phyloP scores from a whole-genome alignment of 2,888 invertebrate species.

The Machimus atricapillus region DNA sequence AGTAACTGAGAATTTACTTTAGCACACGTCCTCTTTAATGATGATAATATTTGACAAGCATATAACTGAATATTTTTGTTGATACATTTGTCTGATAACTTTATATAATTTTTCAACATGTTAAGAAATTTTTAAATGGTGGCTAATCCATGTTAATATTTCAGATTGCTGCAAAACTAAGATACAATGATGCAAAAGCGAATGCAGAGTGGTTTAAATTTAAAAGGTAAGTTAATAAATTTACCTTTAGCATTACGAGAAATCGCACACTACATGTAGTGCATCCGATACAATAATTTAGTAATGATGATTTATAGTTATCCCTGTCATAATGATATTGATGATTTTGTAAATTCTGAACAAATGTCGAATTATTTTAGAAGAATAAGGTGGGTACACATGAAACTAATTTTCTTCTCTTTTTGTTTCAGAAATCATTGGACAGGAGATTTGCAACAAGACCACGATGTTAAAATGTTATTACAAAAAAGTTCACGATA shows the following conservation, averaged over 20 bases:
- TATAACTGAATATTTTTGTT: conserved; percentile 18
- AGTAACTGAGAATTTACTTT: not conserved
- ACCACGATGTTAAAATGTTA: not conserved
- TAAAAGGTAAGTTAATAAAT: not conserved
- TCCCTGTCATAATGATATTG: not conserved
- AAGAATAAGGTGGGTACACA: not conserved
- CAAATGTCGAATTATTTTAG: not conserved
- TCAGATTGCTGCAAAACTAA: not conserved
- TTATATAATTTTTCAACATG: not conserved
- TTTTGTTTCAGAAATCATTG: not conserved
- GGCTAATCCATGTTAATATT: not conserved
- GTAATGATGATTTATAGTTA: not conserved
- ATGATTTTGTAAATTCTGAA: not conserved
- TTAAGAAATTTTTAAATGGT: not conserved
- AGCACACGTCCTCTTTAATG: not conserved
- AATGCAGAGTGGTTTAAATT: not conserved
- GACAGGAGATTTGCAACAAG: not conserved
- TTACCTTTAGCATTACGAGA: not conserved
- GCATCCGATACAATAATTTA: not conserved
- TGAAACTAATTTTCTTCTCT: not conserved
- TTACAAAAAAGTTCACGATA: not conserved
- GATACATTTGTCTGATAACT: not conserved
- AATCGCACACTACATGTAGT: not conserved
- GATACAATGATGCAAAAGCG: not conserved
- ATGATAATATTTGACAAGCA: conserved; percentile 7